phyloP scores from a whole-genome alignment of 1,140 invertebrate species.

The Drosophila repleta region DNA sequence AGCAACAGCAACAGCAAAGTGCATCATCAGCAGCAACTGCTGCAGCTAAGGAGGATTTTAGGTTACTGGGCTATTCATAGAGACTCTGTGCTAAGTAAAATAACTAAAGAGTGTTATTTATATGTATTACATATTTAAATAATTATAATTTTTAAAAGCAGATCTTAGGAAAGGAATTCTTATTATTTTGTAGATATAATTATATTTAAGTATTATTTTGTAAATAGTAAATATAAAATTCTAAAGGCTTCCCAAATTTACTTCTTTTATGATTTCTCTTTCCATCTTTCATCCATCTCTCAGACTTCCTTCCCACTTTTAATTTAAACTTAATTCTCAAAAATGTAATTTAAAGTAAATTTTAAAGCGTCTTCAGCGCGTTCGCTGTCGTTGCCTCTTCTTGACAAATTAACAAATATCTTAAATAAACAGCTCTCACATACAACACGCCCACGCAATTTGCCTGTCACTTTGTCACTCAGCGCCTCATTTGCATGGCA shows the following conservation, averaged over 20 bases:
- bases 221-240: no score
- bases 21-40: constrained; percentile 16
- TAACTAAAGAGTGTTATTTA: not conserved
- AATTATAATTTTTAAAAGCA: not conserved
- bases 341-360: not conserved
- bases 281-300: no score
- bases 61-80: constrained; percentile 56
- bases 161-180: no score
- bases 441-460: constrained; percentile 33
- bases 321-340: constrained; percentile 5
- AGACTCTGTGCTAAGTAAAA: constrained; percentile 13
- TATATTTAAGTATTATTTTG: no score
- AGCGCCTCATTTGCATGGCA: constrained; percentile 33
- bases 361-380: not conserved
- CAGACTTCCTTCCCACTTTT: no score
- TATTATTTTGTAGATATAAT: no score
- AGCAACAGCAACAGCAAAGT: constrained; percentile 6
- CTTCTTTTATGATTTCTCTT: no score
- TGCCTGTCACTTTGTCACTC: constrained; percentile 35
- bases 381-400: not conserved
- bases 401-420: constrained; percentile 31
- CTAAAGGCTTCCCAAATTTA: no score
- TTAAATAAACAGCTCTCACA: constrained; percentile 35
- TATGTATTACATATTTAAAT: constrained; percentile 1
- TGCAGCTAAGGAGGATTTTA: constrained; percentile 56